phyloP scores from a whole-genome alignment of 2,888 invertebrate species.

The Eupithecia vulgata region DNA sequence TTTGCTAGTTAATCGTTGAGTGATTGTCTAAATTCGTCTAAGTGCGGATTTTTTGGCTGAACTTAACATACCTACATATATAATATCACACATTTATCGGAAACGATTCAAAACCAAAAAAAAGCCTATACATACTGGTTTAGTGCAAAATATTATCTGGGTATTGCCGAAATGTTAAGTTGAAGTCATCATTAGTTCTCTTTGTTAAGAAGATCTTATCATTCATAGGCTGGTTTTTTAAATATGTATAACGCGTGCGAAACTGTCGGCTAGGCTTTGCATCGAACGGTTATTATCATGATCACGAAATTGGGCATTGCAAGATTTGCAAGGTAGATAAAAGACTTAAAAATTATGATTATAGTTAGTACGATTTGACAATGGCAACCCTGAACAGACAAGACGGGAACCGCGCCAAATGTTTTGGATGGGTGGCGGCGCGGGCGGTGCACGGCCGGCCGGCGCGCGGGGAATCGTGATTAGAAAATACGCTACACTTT shows the following conservation, averaged over 20 bases:
- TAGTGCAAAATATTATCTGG: too few relatives aligned
- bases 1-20: neutral
- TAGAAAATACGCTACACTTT: slow-evolving; percentile 54
- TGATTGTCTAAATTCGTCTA: neutral
- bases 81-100: too few relatives aligned
- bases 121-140: too few relatives aligned
- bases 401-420: slow-evolving; percentile 72
- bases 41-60: neutral
- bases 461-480: slow-evolving; percentile 59
- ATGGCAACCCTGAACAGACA: slow-evolving; percentile 49
- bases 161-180: too few relatives aligned
- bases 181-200: too few relatives aligned
- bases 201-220: too few relatives aligned
- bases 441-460: neutral
- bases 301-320: neutral
- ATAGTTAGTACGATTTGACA: neutral
- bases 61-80: too few relatives aligned
- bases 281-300: neutral
- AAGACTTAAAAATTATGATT: neutral
- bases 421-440: slow-evolving; percentile 62
- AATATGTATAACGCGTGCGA: too few relatives aligned
- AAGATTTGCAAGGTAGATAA: too few relatives aligned
- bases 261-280: neutral
- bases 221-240: too few relatives aligned
- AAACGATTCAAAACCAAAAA: too few relatives aligned